Evolutionary conservation across 2,888 invertebrate genomes (phyloP), one percentile per base, ranked within the genome.

Genomic region (Andrena dorsata): DNA sequence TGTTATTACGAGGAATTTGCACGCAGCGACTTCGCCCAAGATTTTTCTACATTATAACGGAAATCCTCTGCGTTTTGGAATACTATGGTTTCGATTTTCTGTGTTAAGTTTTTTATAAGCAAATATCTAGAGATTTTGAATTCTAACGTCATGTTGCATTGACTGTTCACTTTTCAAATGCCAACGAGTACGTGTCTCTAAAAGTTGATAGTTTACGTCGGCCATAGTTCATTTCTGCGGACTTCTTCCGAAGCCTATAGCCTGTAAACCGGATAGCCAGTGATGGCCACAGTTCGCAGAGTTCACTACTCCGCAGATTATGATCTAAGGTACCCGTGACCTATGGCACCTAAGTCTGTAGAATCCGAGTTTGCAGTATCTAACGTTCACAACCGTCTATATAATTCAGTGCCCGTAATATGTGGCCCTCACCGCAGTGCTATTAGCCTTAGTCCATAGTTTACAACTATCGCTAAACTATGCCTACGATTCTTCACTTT

Each of bases 281-380:
- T 35, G 75, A 78, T 65, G 66, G 68, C 30, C 32, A 32, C 35
- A 63, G 53, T 69, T 79, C 35, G 53, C 49, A 16, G 64, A 64
- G 76, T 78, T 76, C 76, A 30, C 79, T 69, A 68, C 77, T 58
- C 69, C 56, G 28, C 58, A 28, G 69, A 76, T 79, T 64, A 79
- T 64, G 56, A 76, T 79, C 76, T 76, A 28, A 49, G 41, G 49
- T 70, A 64, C 53, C 51, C 16, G 28, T 70, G 64, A 79, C 69
- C 64, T 63, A 47, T n/a, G 49, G 58, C 49, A 8, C 69, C 26
- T n/a, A n/a, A 47, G 41, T 26, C 13, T 26, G 58, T 41, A 41
- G 51, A 61, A 30, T 30, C 26, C 69, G 28, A 23, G 32, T 51
- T 51, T 61, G 23, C 28, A 30, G 35, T 20, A n/a, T 26, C 35